Evolutionary conservation across 2,888 invertebrate species (phyloP), one percentile per base, ranked within the genome.

Genomic region (Anagyrus pseudococci): DNA sequence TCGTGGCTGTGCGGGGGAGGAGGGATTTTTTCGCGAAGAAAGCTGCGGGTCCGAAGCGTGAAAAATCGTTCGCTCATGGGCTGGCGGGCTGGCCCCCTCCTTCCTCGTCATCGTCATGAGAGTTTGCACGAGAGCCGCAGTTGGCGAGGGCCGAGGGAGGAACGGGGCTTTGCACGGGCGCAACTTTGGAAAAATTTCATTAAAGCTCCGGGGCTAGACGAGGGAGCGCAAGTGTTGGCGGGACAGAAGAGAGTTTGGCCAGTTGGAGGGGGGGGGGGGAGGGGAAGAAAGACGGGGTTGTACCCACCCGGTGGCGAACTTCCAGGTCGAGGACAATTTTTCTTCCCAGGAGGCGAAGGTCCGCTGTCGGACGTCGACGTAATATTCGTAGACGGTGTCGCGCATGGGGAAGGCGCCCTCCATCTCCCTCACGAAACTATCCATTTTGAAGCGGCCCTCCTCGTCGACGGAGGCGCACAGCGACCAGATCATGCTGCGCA

Each of bases 351-450:
- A 86, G 53, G 86, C 82, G 82, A 93, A 92, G 62, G 85, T 83
- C 26, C 87, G 85, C 67, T 88, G 85, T 65, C 87, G 83, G 40
- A 87, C 85, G 73, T 95, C 93, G n/a, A 95, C 92, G 77, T 85
- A 93, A 81, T 96, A 96, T 79, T 96, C 95, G 79, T 92, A 95
- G 8, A 95, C 87, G 0, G 93, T 93, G 75, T 94, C 94, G 74
- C 91, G 92, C 47, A 94, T 85, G 0, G 95, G 95, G 82, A 93
- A 94, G 4, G 88, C 82, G 8, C 89, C 88, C 77, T 93, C 92
- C 74, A 89, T 85, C 80, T 93, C 92, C 44, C 93, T 85, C 55
- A 93, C 85, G 83, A 89, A 93, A 67, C 85, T 85, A 82, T 94
- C 94, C 69, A 96, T 85, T 78, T 88, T 90, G 46, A 84, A 84